Conservation (phyloP, 2,797 vertebrate species). For the Cossypha niveicapilla region DNA sequence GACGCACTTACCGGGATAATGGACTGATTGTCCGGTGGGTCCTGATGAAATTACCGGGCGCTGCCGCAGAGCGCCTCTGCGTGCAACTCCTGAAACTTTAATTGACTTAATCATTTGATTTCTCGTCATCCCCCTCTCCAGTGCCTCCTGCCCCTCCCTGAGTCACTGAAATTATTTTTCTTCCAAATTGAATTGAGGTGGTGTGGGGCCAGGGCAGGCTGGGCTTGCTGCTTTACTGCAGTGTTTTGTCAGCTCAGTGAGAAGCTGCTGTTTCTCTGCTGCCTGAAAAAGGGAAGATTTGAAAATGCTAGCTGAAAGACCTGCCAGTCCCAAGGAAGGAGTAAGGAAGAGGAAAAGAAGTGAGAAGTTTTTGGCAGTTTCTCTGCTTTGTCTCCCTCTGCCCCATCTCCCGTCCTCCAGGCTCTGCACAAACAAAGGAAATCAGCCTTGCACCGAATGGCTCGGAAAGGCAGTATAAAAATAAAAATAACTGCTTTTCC, state of each 20-base stretch:
- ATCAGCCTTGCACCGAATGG: conserved; percentile 11
- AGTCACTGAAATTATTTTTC: conserved; percentile 26
- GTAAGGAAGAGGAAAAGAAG: neutral
- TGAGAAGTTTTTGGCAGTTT: neutral
- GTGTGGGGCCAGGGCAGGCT: conserved; percentile 3
- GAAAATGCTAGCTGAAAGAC: neutral
- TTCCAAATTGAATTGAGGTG: conserved; percentile 13
- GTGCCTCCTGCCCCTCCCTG: conserved; percentile 4
- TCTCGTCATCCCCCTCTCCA: neutral
- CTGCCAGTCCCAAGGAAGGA: neutral
- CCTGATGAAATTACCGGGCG: conserved; percentile 52
- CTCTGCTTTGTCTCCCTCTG: neutral
- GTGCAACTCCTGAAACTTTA: conserved; percentile 34
- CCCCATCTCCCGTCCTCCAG: neutral
- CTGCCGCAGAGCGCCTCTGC: neutral
- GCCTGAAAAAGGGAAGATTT: neutral
- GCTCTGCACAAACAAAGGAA: conserved; percentile 52
- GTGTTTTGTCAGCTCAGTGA: neutral
- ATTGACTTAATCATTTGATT: conserved; percentile 57
- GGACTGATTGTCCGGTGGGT: conserved; percentile 39
- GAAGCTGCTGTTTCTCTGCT: neutral
- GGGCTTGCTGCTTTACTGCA: neutral
- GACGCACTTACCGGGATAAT: conserved; percentile 42
- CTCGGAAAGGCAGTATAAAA: neutral
- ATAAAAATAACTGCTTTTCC: conserved; percentile 34